These are phyloP conservation scores for Entomobrya proxima DNA, from an alignment of 2,888 invertebrate genomes.

Conservation along the genomic window DNA sequence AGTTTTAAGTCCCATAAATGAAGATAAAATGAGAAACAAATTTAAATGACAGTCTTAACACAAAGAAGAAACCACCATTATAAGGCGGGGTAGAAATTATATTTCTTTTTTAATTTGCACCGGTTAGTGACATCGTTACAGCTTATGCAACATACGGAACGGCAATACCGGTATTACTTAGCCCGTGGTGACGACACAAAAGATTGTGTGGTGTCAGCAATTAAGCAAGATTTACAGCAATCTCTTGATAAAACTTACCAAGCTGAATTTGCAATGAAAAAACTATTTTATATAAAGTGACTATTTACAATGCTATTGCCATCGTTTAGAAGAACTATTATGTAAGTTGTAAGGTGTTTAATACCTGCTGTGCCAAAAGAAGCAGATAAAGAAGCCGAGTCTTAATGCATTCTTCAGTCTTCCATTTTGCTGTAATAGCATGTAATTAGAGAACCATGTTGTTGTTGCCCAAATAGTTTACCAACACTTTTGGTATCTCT, in stretches of 20 bases:
- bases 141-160: not conserved
- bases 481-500: constrained; percentile 1
- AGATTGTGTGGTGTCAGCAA: constrained; percentile 14
- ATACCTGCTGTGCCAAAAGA: constrained; percentile 53
- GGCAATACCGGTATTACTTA: constrained; percentile 2
- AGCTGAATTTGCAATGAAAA: not conserved
- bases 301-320: not conserved
- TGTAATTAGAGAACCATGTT: constrained; percentile 5
- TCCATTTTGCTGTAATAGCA: constrained; percentile 34
- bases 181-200: not conserved
- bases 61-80: not conserved
- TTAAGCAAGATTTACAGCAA: constrained; percentile 35
- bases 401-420: constrained; percentile 36
- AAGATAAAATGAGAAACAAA: not conserved
- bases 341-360: constrained; percentile 33
- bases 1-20: not conserved
- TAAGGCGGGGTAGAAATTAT: constrained; percentile 20
- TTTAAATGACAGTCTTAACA: not conserved
- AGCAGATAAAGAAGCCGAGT: constrained; percentile 37
- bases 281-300: constrained; percentile 17
- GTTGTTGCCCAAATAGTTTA: not conserved
- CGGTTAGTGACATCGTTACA: not conserved
- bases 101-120: constrained; percentile 10
- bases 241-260: not conserved
- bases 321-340: constrained; percentile 1